Evolutionary conservation across 2,888 invertebrate genomes (phyloP).

Genomic region (Embidobia sp.): DNA sequence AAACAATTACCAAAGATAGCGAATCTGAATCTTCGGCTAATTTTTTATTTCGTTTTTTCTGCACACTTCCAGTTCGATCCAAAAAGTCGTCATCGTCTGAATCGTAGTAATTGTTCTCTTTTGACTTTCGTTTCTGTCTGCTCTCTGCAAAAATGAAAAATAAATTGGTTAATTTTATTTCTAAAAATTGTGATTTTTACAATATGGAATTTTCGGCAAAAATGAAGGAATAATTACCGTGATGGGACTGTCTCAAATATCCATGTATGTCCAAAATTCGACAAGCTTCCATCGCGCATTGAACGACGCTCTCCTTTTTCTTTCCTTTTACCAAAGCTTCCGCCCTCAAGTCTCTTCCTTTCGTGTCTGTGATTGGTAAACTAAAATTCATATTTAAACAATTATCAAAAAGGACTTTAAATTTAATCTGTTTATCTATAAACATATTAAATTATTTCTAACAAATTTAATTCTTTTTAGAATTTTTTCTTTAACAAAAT

Average conservation of each 20-base stretch:
- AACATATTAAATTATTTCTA: too few relatives aligned
- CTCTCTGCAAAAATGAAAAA: conserved; percentile 83
- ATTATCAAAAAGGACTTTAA: too few relatives aligned
- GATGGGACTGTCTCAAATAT: conserved; percentile 91
- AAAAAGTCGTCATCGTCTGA: conserved; percentile 98
- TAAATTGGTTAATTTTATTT: neutral
- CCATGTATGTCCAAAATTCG: conserved; percentile 94
- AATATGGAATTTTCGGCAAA: too few relatives aligned
- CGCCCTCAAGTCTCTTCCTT: conserved; percentile 89
- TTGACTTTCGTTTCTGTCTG: conserved; percentile 89
- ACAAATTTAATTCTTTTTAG: too few relatives aligned
- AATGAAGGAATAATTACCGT: conserved; percentile 83
- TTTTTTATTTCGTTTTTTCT: conserved; percentile 90
- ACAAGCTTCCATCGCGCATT: conserved; percentile 98
- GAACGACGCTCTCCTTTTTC: conserved; percentile 96
- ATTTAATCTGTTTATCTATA: too few relatives aligned
- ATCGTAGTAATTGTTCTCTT: conserved; percentile 95
- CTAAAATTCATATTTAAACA: too few relatives aligned
- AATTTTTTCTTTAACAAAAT: too few relatives aligned
- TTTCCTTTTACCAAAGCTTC: conserved; percentile 94
- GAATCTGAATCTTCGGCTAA: conserved; percentile 38
- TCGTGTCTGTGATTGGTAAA: conserved; percentile 90
- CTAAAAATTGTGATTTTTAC: too few relatives aligned
- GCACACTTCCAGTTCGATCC: conserved; percentile 96
- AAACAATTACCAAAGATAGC: conserved; percentile 35